phyloP scores from a whole-genome alignment of 2,888 invertebrate species.

The Amiota communis region DNA sequence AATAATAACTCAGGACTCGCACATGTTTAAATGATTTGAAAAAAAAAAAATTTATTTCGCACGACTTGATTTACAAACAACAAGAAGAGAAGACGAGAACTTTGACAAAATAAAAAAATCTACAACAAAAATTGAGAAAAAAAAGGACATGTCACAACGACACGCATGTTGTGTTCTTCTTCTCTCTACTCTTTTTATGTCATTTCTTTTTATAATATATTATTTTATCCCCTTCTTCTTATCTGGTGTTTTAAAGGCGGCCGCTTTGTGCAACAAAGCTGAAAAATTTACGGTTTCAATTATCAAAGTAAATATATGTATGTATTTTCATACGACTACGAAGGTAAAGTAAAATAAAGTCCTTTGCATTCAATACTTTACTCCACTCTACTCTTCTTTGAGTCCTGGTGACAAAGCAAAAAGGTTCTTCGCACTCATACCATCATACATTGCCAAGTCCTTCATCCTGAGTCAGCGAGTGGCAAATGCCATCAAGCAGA shows the following conservation, averaged over 20 bases:
- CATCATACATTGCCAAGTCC: too few species aligned
- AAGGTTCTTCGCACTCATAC: not conserved
- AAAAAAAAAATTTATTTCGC: conserved; percentile 50
- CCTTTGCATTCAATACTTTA: not conserved
- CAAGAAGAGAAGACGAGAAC: conserved; percentile 8
- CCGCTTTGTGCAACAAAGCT: conserved; percentile 52
- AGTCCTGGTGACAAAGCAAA: conserved; percentile 18
- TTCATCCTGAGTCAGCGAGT: too few species aligned
- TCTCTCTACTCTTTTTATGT: not conserved
- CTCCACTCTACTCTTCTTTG: not conserved
- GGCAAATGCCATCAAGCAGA: not conserved
- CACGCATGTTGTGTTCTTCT: conserved; percentile 8
- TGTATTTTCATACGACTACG: not conserved
- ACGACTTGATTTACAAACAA: conserved; percentile 56
- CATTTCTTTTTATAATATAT: conserved; percentile 1
- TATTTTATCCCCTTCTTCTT: not conserved
- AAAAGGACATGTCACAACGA: conserved; percentile 10
- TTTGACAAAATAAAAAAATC: not conserved
- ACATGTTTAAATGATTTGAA: conserved; percentile 45
- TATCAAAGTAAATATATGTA: conserved; percentile 51
- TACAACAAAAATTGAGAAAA: not conserved
- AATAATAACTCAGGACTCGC: not conserved
- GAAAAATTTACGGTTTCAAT: conserved; percentile 65
- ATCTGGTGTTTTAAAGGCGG: not conserved
- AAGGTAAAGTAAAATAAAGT: not conserved